These are phyloP conservation scores for Phaethornis superciliosus DNA, from an alignment of 2,113 vertebrate genomes.

Conservation along the genomic window DNA sequence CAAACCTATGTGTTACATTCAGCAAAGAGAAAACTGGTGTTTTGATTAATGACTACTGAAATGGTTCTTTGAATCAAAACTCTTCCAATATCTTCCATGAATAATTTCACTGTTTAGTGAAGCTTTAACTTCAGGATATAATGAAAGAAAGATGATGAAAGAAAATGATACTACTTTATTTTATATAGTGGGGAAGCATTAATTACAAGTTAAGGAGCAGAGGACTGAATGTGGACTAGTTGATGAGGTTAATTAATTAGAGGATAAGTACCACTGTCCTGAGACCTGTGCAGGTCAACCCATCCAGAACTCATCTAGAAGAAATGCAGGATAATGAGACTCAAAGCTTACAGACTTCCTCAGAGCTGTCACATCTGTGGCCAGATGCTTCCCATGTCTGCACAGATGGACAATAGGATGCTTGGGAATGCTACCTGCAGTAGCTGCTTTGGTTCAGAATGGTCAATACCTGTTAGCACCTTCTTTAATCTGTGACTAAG, in stretches of 20 bases:
- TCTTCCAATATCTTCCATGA: background rate
- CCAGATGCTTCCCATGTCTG: background rate
- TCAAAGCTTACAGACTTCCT: background rate
- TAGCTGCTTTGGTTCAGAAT: background rate
- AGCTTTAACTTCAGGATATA: background rate
- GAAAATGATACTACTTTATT: background rate
- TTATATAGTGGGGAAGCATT: background rate
- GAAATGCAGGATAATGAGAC: background rate
- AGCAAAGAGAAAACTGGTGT: background rate
- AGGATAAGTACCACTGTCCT: background rate
- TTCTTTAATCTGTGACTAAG: background rate
- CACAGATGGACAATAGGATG: background rate
- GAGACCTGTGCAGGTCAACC: background rate
- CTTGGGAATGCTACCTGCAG: background rate
- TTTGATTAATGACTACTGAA: background rate
- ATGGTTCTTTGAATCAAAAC: background rate
- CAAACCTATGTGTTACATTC: background rate
- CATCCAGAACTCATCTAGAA: background rate
- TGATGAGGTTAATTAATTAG: background rate
- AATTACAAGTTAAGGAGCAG: background rate
- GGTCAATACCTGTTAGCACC: background rate
- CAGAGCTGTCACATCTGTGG: background rate
- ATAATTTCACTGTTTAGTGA: background rate
- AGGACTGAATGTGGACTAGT: background rate
- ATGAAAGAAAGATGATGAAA: too few relatives aligned